A percentile compares a stretch with the other conserved stretches of the same genome.
Conservation (phyloP, 2,113 vertebrate species). For the Corythaixoides concolor region DNA sequence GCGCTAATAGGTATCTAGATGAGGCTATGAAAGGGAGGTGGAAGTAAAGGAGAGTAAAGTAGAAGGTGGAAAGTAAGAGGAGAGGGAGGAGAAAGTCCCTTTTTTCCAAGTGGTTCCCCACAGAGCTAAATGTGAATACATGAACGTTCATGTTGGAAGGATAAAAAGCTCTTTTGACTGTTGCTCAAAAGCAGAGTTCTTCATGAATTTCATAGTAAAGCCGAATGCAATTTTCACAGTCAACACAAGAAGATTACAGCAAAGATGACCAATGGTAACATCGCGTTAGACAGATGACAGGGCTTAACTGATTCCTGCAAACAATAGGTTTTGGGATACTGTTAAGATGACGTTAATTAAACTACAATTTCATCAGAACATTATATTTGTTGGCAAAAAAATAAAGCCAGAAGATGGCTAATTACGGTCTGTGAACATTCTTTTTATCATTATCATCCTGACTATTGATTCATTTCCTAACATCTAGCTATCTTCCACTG, state of each 20-base stretch:
- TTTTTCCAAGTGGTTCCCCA: conserved; percentile 26
- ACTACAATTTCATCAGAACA: neutral
- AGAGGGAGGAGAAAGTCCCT: neutral
- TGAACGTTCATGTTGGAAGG: conserved; percentile 11
- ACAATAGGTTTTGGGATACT: neutral
- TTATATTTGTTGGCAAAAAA: neutral
- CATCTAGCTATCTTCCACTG: neutral
- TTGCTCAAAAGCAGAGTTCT: conserved; percentile 18
- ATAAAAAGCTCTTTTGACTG: conserved; percentile 25
- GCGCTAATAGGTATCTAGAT: conserved; percentile 67
- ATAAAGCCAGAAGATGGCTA: neutral
- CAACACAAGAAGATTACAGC: neutral
- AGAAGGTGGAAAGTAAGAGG: neutral
- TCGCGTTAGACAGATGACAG: neutral
- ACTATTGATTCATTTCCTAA: neutral
- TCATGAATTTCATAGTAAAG: conserved; percentile 34
- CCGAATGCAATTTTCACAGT: neutral
- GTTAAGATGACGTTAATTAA: neutral
- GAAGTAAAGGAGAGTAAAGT: neutral
- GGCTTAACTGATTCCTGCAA: neutral
- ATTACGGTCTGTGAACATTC: neutral
- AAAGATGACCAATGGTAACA: neutral
- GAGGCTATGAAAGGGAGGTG: neutral
- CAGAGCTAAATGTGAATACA: neutral
- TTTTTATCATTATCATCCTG: neutral